Conservation (phyloP, 2,797 vertebrate species). For the Phalanger gymnotis region DNA sequence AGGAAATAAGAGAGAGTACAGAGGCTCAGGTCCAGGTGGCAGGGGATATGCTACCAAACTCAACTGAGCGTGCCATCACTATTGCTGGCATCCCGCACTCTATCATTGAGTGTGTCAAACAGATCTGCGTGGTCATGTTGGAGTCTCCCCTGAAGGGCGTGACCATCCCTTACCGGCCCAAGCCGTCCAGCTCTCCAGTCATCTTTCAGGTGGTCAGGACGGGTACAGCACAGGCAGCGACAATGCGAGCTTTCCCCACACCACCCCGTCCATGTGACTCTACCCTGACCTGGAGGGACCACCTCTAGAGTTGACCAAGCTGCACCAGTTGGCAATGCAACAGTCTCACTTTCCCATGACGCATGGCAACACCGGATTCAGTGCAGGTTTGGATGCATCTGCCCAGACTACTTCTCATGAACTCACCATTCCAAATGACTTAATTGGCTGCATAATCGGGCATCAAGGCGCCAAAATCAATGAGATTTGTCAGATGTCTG, state of each 20-base stretch:
- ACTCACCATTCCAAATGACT: slow-evolving; percentile 96
- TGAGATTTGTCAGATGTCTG: no score
- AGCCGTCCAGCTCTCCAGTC: slow-evolving; percentile 98
- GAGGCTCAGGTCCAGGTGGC: slow-evolving; percentile 99
- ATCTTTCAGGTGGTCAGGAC: no score
- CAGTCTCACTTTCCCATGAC: no score
- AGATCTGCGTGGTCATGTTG: slow-evolving; percentile 99
- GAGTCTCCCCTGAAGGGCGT: slow-evolving; percentile 98
- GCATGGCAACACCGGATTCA: no score
- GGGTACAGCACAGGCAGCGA: no score
- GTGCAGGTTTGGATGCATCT: slow-evolving; percentile 80
- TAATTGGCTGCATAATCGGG: slow-evolving; percentile 86
- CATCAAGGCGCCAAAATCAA: no score
- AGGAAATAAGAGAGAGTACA: slow-evolving; percentile 88
- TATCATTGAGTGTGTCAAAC: slow-evolving; percentile 99
- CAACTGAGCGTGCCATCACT: slow-evolving; percentile 98
- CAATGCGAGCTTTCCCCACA: no score
- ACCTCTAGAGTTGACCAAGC: no score
- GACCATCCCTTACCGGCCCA: slow-evolving; percentile 98
- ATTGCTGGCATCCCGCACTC: slow-evolving; percentile 97
- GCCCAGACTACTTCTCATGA: slow-evolving; percentile 94
- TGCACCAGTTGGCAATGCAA: no score
- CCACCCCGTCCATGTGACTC: no score
- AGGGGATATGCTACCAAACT: slow-evolving; percentile 99
- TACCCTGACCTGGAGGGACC: no score